Conservation (phyloP, 1,140 invertebrate species). For the Drosophila nikananu region DNA sequence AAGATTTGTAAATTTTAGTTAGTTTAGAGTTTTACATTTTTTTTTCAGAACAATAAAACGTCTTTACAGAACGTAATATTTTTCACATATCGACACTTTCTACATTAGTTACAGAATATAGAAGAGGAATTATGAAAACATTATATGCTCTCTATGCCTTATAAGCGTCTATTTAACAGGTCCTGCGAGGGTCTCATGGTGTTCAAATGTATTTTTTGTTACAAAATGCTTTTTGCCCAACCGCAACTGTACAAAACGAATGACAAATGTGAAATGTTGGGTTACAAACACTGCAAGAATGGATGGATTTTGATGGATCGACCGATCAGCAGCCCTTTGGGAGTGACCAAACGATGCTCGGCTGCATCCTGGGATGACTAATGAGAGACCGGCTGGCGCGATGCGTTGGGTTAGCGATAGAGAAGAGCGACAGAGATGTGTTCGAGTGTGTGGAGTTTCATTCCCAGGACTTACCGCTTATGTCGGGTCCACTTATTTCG, state of each 20-base stretch:
- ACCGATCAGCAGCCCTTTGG: slow-evolving; percentile 9
- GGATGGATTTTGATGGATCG: slow-evolving; percentile 19
- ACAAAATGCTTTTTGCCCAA: slow-evolving; percentile 5
- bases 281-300: slow-evolving; percentile 32
- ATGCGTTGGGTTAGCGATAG: slow-evolving; percentile 38
- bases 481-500: slow-evolving; percentile 94
- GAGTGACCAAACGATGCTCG: not conserved
- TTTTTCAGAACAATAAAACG: not conserved
- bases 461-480: slow-evolving; percentile 89
- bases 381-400: slow-evolving; percentile 26
- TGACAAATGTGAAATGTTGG: not conserved
- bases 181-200: not conserved
- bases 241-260: slow-evolving; percentile 29
- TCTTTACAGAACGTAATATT: not conserved
- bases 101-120: not conserved
- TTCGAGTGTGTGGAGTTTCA: not conserved
- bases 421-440: slow-evolving; percentile 39
- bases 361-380: slow-evolving; percentile 21
- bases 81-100: not conserved
- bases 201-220: not conserved
- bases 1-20: not conserved
- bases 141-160: not conserved
- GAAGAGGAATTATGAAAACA: not conserved
- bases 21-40: too few species aligned
- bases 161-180: not conserved